Conservation (phyloP, 2,888 invertebrate species). For the Resseliella maxima region DNA sequence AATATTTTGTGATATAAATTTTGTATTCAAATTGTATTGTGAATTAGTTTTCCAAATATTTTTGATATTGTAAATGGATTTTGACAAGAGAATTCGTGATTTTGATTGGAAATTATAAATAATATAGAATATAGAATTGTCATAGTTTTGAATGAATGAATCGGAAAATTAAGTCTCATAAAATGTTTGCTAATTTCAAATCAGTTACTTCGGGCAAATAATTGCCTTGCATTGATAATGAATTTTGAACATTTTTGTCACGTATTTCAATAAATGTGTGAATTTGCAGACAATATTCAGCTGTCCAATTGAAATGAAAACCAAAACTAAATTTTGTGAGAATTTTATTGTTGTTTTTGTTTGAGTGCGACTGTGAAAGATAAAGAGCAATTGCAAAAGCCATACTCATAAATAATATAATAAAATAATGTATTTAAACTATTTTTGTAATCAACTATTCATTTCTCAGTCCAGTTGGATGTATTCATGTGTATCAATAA, state of each 20-base stretch:
- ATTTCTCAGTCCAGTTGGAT: too few relatives aligned
- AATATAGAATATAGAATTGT: neutral
- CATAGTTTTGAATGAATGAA: neutral
- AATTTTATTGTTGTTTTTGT: neutral
- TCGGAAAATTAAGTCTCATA: neutral
- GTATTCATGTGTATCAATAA: too few relatives aligned
- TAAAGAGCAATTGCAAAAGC: conserved; percentile 20
- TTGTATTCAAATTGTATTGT: too few relatives aligned
- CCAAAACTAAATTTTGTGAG: neutral
- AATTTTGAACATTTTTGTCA: conserved; percentile 9
- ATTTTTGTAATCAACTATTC: too few relatives aligned
- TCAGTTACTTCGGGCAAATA: neutral
- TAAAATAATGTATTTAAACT: neutral
- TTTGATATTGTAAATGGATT: neutral
- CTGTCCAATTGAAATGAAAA: neutral
- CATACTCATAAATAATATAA: neutral
- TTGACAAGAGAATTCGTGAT: too few relatives aligned
- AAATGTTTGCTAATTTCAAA: neutral
- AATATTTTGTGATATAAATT: too few relatives aligned
- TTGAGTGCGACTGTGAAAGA: neutral
- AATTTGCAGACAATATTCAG: neutral
- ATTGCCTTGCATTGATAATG: neutral
- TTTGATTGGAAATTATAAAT: neutral
- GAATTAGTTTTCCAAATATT: too few relatives aligned
- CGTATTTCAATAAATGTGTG: neutral